Conservation (phyloP, 2,888 invertebrate species). For the Habroteleia sp. region DNA sequence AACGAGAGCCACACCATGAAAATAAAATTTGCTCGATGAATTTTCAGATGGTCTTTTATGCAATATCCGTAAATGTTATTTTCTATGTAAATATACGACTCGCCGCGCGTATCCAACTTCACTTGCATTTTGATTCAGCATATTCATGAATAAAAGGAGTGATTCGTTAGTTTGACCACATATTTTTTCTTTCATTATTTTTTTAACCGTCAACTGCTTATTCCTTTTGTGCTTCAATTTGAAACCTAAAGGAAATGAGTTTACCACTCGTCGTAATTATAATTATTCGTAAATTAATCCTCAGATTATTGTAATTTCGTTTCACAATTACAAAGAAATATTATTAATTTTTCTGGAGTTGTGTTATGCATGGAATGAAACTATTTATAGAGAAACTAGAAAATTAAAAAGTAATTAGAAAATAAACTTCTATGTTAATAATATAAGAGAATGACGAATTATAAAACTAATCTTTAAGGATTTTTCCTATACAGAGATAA, state of each 20-base stretch:
- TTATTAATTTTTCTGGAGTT: no score
- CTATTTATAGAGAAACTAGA: no score
- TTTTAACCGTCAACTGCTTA: slow-evolving; percentile 15
- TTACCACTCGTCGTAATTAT: no score
- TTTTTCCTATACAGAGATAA: no score
- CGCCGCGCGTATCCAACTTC: slow-evolving; percentile 34
- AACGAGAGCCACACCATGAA: slow-evolving; percentile 11
- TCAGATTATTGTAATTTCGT: slow-evolving; percentile 2
- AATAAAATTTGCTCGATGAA: slow-evolving; percentile 56
- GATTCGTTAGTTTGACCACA: slow-evolving; percentile 56
- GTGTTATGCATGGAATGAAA: no score
- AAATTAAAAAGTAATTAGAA: no score
- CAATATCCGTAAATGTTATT: slow-evolving; percentile 61
- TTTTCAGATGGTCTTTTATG: slow-evolving; percentile 60
- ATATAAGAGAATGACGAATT: no score
- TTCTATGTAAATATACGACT: slow-evolving; percentile 57
- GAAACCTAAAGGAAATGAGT: slow-evolving; percentile 15
- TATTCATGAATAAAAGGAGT: slow-evolving; percentile 61
- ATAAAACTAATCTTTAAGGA: no score
- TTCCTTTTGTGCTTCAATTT: slow-evolving; percentile 18
- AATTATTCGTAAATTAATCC: slow-evolving; percentile 8
- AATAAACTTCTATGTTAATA: no score
- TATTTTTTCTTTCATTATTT: slow-evolving; percentile 27
- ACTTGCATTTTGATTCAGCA: slow-evolving; percentile 62
- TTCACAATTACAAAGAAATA: no score